These are phyloP conservation scores for Drosophila tsacasi DNA, from an alignment of 1,140 invertebrate species.

Conservation along the genomic window DNA sequence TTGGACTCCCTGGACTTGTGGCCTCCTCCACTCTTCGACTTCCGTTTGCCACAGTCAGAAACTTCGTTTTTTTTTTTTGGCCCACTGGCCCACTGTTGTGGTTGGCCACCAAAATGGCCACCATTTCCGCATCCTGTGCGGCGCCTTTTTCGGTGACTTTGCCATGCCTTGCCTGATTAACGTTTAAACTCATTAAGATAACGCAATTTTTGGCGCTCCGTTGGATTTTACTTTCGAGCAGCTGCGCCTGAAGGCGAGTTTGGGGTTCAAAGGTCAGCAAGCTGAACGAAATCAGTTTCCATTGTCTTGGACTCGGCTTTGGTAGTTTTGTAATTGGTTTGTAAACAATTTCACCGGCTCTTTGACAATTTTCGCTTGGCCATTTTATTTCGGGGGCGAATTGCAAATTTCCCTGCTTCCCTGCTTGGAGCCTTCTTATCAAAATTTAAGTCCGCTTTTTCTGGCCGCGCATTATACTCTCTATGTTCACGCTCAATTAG, in stretches of 20 bases:
- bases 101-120: slow-evolving; percentile 65
- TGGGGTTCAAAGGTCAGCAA: slow-evolving; percentile 66
- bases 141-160: slow-evolving; percentile 3
- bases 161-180: slow-evolving; percentile 66
- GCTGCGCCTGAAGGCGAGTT: slow-evolving; percentile 44
- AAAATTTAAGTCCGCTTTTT: slow-evolving; percentile 45
- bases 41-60: slow-evolving; percentile 55
- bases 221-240: slow-evolving; percentile 68
- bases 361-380: slow-evolving; percentile 72
- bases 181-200: slow-evolving; percentile 84
- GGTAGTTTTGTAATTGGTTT: slow-evolving; percentile 69
- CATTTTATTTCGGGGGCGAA: slow-evolving; percentile 63
- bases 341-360: slow-evolving; percentile 74
- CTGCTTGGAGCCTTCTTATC: slow-evolving; percentile 50
- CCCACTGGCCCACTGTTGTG: slow-evolving; percentile 59
- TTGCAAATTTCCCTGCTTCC: slow-evolving; percentile 49
- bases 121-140: slow-evolving; percentile 55
- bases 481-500: slow-evolving; percentile 70
- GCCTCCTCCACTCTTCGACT: slow-evolving; percentile 34
- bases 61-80: slow-evolving; percentile 42
- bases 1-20: slow-evolving; percentile 52
- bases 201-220: slow-evolving; percentile 77
- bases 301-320: slow-evolving; percentile 59
- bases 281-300: slow-evolving; percentile 63
- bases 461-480: slow-evolving; percentile 42